These are phyloP conservation scores for Leucophenga varia DNA, from an alignment of 1,140 invertebrate genomes.

Conservation along the genomic window DNA sequence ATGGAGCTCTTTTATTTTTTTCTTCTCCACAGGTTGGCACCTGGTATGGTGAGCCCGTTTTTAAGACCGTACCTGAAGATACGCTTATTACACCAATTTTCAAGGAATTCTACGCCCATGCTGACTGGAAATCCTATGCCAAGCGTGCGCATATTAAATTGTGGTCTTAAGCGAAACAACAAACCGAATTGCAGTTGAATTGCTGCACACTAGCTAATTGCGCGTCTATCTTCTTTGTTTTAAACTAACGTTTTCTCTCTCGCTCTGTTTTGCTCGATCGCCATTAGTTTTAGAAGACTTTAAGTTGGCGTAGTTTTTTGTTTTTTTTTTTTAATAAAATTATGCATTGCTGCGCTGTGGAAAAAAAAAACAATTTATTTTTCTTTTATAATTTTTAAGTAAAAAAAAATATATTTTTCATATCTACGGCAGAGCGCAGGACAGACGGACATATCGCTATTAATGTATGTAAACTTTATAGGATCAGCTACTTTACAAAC, in stretches of 20 bases:
- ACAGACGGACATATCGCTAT: too few relatives aligned
- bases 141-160: slow-evolving; percentile 60
- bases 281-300: too few relatives aligned
- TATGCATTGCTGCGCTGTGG: slow-evolving; percentile 16
- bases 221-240: neutral
- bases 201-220: too few relatives aligned
- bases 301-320: too few relatives aligned
- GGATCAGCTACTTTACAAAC: too few relatives aligned
- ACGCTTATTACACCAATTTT: slow-evolving; percentile 64
- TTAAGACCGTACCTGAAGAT: slow-evolving; percentile 62
- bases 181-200: too few relatives aligned
- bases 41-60: slow-evolving; percentile 80
- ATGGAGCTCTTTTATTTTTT: neutral
- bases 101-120: slow-evolving; percentile 73
- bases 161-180: slow-evolving; percentile 56
- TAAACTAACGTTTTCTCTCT: neutral
- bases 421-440: too few relatives aligned
- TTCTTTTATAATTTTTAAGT: slow-evolving; percentile 3
- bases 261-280: too few relatives aligned
- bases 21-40: slow-evolving; percentile 73
- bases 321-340: too few relatives aligned
- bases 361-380: neutral
- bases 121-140: slow-evolving; percentile 58
- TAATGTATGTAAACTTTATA: too few relatives aligned
- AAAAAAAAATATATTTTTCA: slow-evolving; percentile 1